Evolutionary conservation across 2,113 vertebrate genomes (phyloP), one percentile per base, ranked within the genome.

Genomic region (Bagarius yarrelli): DNA sequence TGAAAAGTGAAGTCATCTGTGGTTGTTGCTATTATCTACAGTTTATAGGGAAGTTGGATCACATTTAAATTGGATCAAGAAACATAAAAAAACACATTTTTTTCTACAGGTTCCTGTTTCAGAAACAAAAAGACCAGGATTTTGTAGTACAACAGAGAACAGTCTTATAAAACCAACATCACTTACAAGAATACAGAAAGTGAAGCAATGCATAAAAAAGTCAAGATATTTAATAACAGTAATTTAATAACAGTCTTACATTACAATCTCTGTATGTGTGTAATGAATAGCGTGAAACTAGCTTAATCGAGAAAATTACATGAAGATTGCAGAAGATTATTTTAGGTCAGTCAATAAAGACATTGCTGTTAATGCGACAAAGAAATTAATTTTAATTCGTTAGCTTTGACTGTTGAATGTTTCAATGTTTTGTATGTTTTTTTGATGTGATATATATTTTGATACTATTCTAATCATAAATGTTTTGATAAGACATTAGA

Each of bases 41-140:
- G 5, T 73, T 55, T 55, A 73, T 19, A 6, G 27, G 32, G 13
- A 18, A 27, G 13, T 72, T 80, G 78, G 78, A 71, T 71, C 56
- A 4, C 3, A 0, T 59, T 61, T 56, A 80, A 72, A 50, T 53
- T 72, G 67, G 78, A 80, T 61, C 36, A 72, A 80, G 78, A 80
- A 60, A 80, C 61, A 56, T 72, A 44, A 72, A 11, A n/a, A 70
- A 70, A 59, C 9, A 8, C 15, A 11, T 70, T 79, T 72, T 79
- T 72, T 59, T 60, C 55, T 72, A n/a, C 55, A 60, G 67, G 78
- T 80, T 80, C 78, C 78, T 80, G 78, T 80, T 80, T 80, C 55
- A 61, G 56, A 72, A 60, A 80, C 78, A 80, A 80, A 80, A 6
- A n/a, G 66, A 36, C 78, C 78, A 55, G 78, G 66, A 59, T 44